Percentiles rank a stretch among this genome's conserved stretches.
Conservation (phyloP, 2,113 vertebrate species). For the Bos indicus region DNA sequence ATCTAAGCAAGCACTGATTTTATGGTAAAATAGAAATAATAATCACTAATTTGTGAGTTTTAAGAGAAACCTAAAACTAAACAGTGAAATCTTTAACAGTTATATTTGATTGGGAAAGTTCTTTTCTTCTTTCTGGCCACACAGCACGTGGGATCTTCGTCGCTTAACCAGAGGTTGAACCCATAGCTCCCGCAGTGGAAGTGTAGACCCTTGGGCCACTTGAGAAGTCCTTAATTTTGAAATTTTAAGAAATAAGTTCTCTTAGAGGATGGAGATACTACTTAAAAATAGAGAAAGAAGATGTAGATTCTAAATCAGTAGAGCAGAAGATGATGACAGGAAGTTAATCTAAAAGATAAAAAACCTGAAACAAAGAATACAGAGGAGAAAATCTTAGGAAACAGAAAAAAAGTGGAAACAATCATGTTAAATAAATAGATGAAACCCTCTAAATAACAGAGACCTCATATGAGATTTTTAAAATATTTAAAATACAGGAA, state of each 20-base stretch:
- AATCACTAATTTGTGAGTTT: background rate
- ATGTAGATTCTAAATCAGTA: background rate
- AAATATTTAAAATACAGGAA: background rate
- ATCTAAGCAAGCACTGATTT: background rate
- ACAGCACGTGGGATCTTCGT: background rate
- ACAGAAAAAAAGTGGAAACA: background rate
- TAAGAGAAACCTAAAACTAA: background rate
- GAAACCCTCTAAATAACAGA: background rate
- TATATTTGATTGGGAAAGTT: background rate
- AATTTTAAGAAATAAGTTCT: background rate
- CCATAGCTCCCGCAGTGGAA: background rate
- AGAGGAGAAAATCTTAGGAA: background rate
- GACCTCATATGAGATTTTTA: background rate
- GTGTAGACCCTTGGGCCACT: background rate
- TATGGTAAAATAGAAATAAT: background rate
- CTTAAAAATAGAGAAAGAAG: background rate
- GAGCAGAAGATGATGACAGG: background rate
- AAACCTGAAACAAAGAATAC: background rate
- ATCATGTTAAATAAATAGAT: background rate
- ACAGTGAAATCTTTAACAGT: background rate
- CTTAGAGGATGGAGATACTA: background rate
- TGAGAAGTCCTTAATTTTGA: background rate
- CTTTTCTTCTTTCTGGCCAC: background rate
- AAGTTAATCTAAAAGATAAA: background rate
- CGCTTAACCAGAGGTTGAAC: background rate